These are phyloP conservation scores for Poeciliopsis turneri DNA, from an alignment of 2,797 vertebrate genomes.

Conservation along the genomic window DNA sequence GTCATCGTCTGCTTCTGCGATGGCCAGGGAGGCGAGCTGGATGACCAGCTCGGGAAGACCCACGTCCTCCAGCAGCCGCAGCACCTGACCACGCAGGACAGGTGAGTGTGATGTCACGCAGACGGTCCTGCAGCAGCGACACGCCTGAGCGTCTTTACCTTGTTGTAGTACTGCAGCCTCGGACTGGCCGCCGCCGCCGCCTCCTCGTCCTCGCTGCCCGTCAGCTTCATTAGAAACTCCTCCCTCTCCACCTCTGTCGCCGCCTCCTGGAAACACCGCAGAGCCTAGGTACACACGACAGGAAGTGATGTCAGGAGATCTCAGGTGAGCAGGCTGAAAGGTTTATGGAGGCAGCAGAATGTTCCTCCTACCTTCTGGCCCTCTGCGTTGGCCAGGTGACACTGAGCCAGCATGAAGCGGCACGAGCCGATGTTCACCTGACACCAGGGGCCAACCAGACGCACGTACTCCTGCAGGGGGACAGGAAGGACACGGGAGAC, in stretches of 20 bases:
- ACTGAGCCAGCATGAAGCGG: slow-evolving; percentile 91
- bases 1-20: slow-evolving; percentile 86
- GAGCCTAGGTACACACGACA: slow-evolving; percentile 77
- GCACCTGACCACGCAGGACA: slow-evolving; percentile 77
- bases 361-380: slow-evolving; percentile 87
- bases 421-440: slow-evolving; percentile 94
- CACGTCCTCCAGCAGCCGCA: slow-evolving; percentile 89
- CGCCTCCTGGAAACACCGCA: slow-evolving; percentile 92
- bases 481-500: slow-evolving; percentile 3
- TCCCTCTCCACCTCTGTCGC: slow-evolving; percentile 92
- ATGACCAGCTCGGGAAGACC: slow-evolving; percentile 92
- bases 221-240: slow-evolving; percentile 89
- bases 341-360: background rate
- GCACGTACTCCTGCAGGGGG: slow-evolving; percentile 86
- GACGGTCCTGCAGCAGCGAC: background rate
- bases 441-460: slow-evolving; percentile 91
- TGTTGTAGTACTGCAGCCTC: slow-evolving; percentile 91
- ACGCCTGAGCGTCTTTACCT: slow-evolving; percentile 72
- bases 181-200: slow-evolving; percentile 70
- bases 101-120: background rate
- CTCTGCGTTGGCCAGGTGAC: slow-evolving; percentile 92
- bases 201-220: slow-evolving; percentile 84
- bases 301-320: slow-evolving; percentile 9
- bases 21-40: slow-evolving; percentile 86
- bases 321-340: background rate